Evolutionary conservation across 2,797 vertebrate species (phyloP), one percentile per base, ranked within the genome.

Genomic region (Bothrops alternatus): DNA sequence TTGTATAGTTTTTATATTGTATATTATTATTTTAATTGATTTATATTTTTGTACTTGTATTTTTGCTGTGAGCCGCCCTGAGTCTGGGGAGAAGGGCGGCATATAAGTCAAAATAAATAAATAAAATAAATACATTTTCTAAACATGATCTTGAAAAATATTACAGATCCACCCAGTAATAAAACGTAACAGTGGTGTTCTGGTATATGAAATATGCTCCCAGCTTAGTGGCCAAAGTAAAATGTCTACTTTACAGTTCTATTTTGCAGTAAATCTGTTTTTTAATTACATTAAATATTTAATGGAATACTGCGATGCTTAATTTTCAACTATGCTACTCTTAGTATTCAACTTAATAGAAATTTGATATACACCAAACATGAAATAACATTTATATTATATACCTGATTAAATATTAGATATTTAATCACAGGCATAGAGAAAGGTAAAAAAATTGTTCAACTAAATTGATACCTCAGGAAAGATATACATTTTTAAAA

Each of bases 401-500:
- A 78, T 23, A 23, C 1, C 8, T 82, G 37, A 47, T 69, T 69
- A 69, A 18, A 32, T 47, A 47, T 78, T 78, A 73, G 32, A 37
- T 73, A 42, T 47, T 42, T 82, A 82, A 82, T 42, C 73, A 78
- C 23, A 20, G 8, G 73, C 37, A 42, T 47, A 82, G 20, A 25
- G 73, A 82, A 82, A 82, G 73, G 3, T 42, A 85, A 56, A 32
- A 60, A 20, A 14, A 28, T 12, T 13, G 57, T 42, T 85, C 37
- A 50, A 18, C 69, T 82, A 18, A 61, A 42, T 16, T 8, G 16
- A 2, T 73, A n/a, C 11, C 16, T 55, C 26, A 53, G 25, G 32
- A 93, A 85, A 12, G 13, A 42, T 37, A 10, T 32, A 55, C 88
- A 87, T 90, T 89, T 63, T 58, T 32, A 90, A 94, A 91, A 60